Evolutionary conservation across 2,113 vertebrate genomes (phyloP).

Genomic region (Cacatua alba): DNA sequence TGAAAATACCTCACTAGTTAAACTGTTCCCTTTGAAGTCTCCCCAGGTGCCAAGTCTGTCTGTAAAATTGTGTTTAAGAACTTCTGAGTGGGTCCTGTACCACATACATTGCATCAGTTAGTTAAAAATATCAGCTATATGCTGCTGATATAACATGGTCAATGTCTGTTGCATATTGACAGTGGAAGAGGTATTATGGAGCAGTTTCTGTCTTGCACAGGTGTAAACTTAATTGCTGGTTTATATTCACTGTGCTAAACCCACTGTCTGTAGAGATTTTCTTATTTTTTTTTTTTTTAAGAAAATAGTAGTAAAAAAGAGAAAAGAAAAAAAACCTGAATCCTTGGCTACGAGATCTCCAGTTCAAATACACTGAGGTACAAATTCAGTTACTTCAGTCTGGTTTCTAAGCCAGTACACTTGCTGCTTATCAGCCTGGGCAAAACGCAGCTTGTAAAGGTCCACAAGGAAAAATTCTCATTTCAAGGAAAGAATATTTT

Average conservation of each 20-base stretch:
- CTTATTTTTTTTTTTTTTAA: neutral
- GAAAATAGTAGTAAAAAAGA: neutral
- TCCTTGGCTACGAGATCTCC: neutral
- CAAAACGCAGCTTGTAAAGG: neutral
- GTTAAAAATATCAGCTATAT: neutral
- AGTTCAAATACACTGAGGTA: neutral
- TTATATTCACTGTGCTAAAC: neutral
- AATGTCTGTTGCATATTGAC: neutral
- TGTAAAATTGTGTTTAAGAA: neutral
- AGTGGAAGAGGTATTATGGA: neutral
- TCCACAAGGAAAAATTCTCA: neutral
- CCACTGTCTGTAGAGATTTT: neutral
- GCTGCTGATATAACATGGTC: accelerated
- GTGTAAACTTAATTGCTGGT: neutral
- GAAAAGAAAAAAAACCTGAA: neutral
- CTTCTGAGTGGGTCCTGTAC: neutral
- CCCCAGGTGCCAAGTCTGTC: neutral
- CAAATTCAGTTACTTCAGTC: neutral
- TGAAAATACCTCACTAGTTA: neutral
- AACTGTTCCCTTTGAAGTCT: neutral
- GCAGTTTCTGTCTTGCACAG: neutral
- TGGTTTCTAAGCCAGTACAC: neutral
- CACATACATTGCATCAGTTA: neutral
- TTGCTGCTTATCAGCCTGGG: neutral
- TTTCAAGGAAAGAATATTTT: neutral